A percentile compares a stretch with the other conserved stretches of the same genome.
phyloP scores from a whole-genome alignment of 2,888 invertebrate genomes.

The Norana najaformis region DNA sequence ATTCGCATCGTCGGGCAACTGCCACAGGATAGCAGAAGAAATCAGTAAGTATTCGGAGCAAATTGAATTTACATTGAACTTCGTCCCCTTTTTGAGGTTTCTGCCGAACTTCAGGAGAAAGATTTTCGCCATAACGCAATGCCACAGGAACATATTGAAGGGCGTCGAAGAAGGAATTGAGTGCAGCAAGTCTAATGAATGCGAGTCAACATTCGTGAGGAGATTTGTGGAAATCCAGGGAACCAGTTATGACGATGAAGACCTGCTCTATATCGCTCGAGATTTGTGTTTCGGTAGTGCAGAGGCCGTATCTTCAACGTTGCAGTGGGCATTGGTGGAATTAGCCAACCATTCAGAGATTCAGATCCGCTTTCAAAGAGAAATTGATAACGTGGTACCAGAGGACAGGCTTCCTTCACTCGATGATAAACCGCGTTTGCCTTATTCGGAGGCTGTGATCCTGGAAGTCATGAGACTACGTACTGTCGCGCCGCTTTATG shows the following conservation, averaged over 20 bases:
- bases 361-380: not conserved
- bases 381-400: conserved; percentile 25
- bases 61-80: too few relatives aligned
- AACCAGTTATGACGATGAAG: not conserved
- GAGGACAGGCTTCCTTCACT: not conserved
- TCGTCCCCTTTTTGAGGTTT: not conserved
- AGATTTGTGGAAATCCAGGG: too few relatives aligned
- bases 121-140: not conserved
- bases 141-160: not conserved
- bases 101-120: not conserved
- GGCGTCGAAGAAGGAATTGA: not conserved
- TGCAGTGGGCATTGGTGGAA: not conserved
- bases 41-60: too few relatives aligned
- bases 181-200: not conserved
- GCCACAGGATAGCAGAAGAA: too few relatives aligned
- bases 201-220: not conserved
- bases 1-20: too few relatives aligned
- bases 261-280: not conserved
- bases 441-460: conserved; percentile 20
- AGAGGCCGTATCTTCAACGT: not conserved
- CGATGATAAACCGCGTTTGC: conserved; percentile 24
- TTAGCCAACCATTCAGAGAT: not conserved
- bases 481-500: not conserved
- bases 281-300: not conserved
- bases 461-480: conserved; percentile 20